These are phyloP conservation scores for Crioceris asparagi DNA, from an alignment of 2,888 invertebrate species.

Conservation along the genomic window DNA sequence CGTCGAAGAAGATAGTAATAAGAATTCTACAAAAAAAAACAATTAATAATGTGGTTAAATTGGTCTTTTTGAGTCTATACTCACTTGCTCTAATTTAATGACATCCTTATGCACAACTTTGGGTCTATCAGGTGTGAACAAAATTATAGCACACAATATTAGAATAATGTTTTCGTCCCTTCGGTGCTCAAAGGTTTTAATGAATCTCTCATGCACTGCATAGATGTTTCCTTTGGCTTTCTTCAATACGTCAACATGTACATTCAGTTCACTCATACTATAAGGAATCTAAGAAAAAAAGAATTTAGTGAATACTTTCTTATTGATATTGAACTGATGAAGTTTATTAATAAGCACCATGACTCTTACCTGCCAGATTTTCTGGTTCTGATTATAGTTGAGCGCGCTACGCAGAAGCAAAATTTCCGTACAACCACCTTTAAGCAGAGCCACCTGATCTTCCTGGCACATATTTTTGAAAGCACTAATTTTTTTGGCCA, in stretches of 20 bases:
- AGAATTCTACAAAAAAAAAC: conserved; percentile 56
- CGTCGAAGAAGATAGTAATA: conserved; percentile 81
- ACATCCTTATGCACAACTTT: conserved; percentile 75
- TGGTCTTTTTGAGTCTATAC: neutral
- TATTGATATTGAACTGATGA: too few relatives aligned
- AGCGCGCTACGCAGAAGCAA: conserved; percentile 88
- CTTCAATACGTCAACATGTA: conserved; percentile 83
- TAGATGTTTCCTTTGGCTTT: conserved; percentile 84
- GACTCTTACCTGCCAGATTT: conserved; percentile 84
- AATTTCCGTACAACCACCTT: conserved; percentile 94
- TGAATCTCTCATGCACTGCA: conserved; percentile 75
- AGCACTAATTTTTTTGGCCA: conserved; percentile 75
- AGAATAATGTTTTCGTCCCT: conserved; percentile 90
- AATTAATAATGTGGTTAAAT: neutral
- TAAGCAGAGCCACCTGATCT: conserved; percentile 79
- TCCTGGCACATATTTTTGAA: conserved; percentile 92
- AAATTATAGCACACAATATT: conserved; percentile 79
- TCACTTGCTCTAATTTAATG: conserved; percentile 74
- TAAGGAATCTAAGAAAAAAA: neutral
- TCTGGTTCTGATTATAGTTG: conserved; percentile 79
- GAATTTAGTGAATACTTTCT: neutral
- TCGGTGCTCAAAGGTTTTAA: conserved; percentile 72
- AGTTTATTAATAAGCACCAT: too few relatives aligned
- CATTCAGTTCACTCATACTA: conserved; percentile 48
- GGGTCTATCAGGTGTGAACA: conserved; percentile 77